phyloP scores from a whole-genome alignment of 2,113 vertebrate genomes.

The Pycnonotus jocosus region DNA sequence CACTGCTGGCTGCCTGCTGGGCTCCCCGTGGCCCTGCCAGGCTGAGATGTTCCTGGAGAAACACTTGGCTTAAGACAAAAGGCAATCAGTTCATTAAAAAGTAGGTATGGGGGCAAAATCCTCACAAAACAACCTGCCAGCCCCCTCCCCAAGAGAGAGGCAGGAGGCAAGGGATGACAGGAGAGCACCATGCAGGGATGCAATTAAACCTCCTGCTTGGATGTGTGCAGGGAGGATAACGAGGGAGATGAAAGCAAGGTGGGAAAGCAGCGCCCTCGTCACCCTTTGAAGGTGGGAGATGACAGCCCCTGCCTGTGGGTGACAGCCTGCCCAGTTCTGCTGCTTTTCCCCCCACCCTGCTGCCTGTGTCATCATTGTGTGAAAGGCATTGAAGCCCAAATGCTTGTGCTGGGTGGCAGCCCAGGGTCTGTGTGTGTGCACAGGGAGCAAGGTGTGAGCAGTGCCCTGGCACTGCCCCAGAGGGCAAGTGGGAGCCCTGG shows the following conservation, averaged over 20 bases:
- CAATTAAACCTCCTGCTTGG: neutral
- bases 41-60: neutral
- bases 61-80: neutral
- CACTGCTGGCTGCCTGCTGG: neutral
- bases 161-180: neutral
- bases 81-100: neutral
- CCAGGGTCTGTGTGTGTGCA: rapidly evolving
- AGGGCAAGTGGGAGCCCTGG: neutral
- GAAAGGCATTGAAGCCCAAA: neutral
- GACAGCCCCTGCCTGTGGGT: neutral
- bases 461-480: rapidly evolving
- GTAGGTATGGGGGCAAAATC: neutral
- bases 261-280: neutral
- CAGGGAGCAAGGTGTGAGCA: rapidly evolving
- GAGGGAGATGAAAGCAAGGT: neutral
- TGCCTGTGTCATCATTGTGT: no score
- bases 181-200: neutral
- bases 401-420: rapidly evolving
- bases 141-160: neutral
- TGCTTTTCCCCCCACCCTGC: neutral
- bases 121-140: neutral
- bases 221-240: neutral
- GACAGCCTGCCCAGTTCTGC: neutral
- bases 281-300: neutral
- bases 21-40: neutral